Base-by-base conservation (phyloP, 2,113 vertebrate species). In the Notarius quadriscutis region DNA sequence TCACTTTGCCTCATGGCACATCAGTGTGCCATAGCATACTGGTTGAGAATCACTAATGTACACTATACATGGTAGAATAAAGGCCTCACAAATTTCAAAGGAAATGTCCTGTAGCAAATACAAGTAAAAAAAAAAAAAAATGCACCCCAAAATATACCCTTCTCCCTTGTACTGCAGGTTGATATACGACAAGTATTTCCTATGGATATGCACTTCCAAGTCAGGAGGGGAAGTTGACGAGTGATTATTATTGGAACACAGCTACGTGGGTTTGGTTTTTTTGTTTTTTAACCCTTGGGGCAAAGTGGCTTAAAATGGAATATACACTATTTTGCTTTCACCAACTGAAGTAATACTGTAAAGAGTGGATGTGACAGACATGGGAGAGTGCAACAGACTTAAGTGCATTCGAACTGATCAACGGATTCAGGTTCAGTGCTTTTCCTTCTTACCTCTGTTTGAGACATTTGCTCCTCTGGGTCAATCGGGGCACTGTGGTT, bases 391-490 rank as follows among this genome's bases (percentile, higher is more conserved):
- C 1, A 48, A 74, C 17, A 74, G 8, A 74, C 69, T 41, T 84
- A 48, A 50, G 34, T 60, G 20, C 7, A 75, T 48, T 22, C 15
- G 17, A 79, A 22, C 18, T n/a, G 50, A 50, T 53, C 25, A 9
- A 18, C 12, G 72, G n/a, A 34, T 57, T 22, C 34, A 7, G 4
- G 15, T 41, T 75, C 72, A 25, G 34, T 10, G 30, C 51, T 67
- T 34, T 34, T 63, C 83, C 48, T 30, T 22, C 90, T 91, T 88
- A 95, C 94, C 93, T 95, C 94, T 84, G 93, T 93, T 71, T 92
- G 92, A 84, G 92, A 90, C 81, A 90, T 90, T 91, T 48, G 90
- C 88, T 92, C 94, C 89, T 95, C 93, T 89, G 92, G 92, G 88
- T 90, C 85, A 77, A 90, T 92, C n/a, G 93, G 91, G 77, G 92